phyloP scores from a whole-genome alignment of 2,113 vertebrate genomes.

The Periophthalmodon schlosseri region DNA sequence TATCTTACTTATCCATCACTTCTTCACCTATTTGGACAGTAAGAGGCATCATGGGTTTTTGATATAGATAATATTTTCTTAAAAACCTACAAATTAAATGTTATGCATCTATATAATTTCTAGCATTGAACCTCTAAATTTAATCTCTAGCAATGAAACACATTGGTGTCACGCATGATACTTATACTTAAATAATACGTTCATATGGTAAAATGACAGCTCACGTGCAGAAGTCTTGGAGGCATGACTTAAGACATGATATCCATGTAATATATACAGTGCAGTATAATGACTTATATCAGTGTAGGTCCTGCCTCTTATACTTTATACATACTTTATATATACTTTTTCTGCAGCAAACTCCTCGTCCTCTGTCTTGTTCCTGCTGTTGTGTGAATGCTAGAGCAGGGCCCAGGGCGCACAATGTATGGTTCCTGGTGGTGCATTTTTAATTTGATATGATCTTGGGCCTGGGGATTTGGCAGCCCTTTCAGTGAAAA shows the following conservation, averaged over 20 bases:
- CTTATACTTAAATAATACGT: background rate
- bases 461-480: conserved; percentile 45
- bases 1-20: background rate
- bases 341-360: background rate
- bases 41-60: background rate
- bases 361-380: conserved; percentile 10
- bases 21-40: background rate
- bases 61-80: no score
- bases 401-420: conserved; percentile 20
- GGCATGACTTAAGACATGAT: background rate
- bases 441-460: conserved; percentile 60
- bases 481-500: conserved; percentile 26
- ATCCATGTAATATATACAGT: background rate
- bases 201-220: background rate
- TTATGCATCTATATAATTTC: background rate
- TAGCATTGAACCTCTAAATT: background rate
- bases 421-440: conserved; percentile 42
- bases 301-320: background rate
- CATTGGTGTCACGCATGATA: background rate
- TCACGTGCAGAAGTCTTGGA: background rate
- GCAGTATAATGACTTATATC: background rate
- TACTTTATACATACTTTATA: background rate
- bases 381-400: conserved; percentile 18
- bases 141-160: background rate
- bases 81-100: no score